Evolutionary conservation across 2,797 vertebrate genomes (phyloP).

Genomic region (Sciaenops ocellatus): DNA sequence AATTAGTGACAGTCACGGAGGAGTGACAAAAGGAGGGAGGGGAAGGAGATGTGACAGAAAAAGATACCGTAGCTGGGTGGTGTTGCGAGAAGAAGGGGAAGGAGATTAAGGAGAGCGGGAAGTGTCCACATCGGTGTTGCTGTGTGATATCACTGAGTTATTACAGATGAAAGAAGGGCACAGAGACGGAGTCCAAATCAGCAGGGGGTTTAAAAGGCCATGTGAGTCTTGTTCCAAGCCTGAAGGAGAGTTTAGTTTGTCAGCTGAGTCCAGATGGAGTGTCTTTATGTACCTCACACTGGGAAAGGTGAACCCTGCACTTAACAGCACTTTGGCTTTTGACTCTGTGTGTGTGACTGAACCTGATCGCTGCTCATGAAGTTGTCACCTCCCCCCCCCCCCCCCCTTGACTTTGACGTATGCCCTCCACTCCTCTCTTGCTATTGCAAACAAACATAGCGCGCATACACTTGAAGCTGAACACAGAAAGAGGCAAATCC

Average conservation of each 20-base stretch:
- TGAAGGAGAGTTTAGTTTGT: constrained; percentile 48
- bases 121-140: constrained; percentile 11
- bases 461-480: not conserved
- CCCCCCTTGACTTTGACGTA: constrained; percentile 33
- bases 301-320: constrained; percentile 57
- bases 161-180: constrained; percentile 24
- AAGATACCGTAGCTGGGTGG: not conserved
- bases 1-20: constrained; percentile 40
- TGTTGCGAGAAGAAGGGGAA: not conserved
- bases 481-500: not conserved
- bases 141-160: constrained; percentile 29
- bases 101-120: not conserved
- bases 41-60: not conserved
- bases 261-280: constrained; percentile 30
- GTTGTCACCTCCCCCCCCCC: constrained; percentile 35
- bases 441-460: constrained; percentile 8
- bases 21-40: constrained; percentile 35
- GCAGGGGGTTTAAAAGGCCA: constrained; percentile 28
- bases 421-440: constrained; percentile 8
- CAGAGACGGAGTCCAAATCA: constrained; percentile 6
- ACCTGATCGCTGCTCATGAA: constrained; percentile 52
- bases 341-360: constrained; percentile 27
- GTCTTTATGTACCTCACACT: constrained; percentile 26
- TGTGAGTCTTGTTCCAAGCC: constrained; percentile 44
- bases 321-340: constrained; percentile 21